These are phyloP conservation scores for Meloidogyne hapla DNA, from an alignment of 1,140 invertebrate genomes.

Conservation along the genomic window DNA sequence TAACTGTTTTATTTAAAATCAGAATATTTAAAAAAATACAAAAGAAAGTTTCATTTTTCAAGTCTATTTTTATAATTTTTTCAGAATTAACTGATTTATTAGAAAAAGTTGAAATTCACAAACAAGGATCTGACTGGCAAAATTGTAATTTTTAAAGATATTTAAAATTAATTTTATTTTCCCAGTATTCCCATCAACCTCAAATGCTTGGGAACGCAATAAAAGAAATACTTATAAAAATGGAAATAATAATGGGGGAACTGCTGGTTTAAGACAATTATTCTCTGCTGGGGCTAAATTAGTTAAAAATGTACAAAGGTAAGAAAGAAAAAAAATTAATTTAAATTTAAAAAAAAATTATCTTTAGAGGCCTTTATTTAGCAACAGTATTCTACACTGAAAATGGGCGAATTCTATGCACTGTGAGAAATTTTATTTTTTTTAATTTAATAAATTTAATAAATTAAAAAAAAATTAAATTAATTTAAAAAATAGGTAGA, in stretches of 20 bases:
- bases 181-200: neutral
- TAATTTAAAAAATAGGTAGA: conserved; percentile 71
- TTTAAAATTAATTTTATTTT: neutral
- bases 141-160: conserved; percentile 62
- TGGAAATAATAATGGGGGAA: conserved; percentile 13
- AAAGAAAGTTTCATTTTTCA: too few relatives aligned
- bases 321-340: neutral
- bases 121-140: conserved; percentile 53
- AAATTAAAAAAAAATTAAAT: too few relatives aligned
- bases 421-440: conserved; percentile 66
- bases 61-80: neutral
- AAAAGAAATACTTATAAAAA: neutral
- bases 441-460: neutral
- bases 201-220: neutral
- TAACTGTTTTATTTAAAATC: too few relatives aligned
- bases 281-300: conserved; percentile 92
- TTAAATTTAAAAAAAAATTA: too few relatives aligned
- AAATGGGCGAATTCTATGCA: conserved; percentile 83
- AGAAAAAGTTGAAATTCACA: conserved; percentile 81
- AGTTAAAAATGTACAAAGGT: conserved; percentile 77
- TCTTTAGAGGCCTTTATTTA: conserved; percentile 80
- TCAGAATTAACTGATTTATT: conserved; percentile 73
- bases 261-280: conserved; percentile 82
- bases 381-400: conserved; percentile 88
- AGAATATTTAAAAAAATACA: too few relatives aligned